A percentile compares a stretch with the other conserved stretches of the same genome.
phyloP scores from a whole-genome alignment of 2,888 invertebrate genomes.

The Acleris emargana region DNA sequence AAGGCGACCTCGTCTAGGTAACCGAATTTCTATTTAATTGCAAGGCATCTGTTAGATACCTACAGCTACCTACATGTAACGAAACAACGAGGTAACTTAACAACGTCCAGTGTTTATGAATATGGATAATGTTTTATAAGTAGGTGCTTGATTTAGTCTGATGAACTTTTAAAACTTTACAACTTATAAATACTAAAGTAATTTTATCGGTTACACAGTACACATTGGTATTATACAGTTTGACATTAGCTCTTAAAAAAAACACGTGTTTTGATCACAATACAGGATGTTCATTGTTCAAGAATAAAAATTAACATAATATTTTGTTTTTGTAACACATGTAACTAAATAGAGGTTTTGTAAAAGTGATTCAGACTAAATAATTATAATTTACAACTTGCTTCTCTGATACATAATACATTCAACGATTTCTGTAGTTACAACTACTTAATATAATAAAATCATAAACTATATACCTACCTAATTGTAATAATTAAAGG shows the following conservation, averaged over 20 bases:
- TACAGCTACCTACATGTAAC: conserved; percentile 29
- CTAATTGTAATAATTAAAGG: conserved; percentile 77
- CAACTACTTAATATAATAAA: conserved; percentile 51
- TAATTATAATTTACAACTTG: conserved; percentile 13
- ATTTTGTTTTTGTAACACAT: neutral
- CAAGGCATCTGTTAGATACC: conserved; percentile 51
- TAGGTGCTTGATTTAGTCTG: conserved; percentile 49
- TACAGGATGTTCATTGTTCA: too few relatives aligned
- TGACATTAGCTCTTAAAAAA: too few relatives aligned
- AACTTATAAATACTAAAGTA: neutral
- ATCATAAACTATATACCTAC: conserved; percentile 57
- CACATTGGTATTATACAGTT: too few relatives aligned
- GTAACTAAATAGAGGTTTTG: neutral
- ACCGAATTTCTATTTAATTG: conserved; percentile 79
- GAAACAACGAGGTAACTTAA: conserved; percentile 32
- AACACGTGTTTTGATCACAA: too few relatives aligned
- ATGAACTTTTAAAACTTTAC: conserved; percentile 46
- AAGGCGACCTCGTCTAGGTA: conserved; percentile 81
- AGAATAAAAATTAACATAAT: too few relatives aligned
- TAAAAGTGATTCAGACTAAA: conserved; percentile 28
- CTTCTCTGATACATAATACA: conserved; percentile 52
- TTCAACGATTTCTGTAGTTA: conserved; percentile 67
- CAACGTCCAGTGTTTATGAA: conserved; percentile 24
- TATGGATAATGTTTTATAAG: conserved; percentile 20
- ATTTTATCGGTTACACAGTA: too few relatives aligned